Percentiles rank a stretch among this genome's conserved stretches.
phyloP scores from a whole-genome alignment of 1,140 invertebrate species.

The Drosophila chauvacae region DNA sequence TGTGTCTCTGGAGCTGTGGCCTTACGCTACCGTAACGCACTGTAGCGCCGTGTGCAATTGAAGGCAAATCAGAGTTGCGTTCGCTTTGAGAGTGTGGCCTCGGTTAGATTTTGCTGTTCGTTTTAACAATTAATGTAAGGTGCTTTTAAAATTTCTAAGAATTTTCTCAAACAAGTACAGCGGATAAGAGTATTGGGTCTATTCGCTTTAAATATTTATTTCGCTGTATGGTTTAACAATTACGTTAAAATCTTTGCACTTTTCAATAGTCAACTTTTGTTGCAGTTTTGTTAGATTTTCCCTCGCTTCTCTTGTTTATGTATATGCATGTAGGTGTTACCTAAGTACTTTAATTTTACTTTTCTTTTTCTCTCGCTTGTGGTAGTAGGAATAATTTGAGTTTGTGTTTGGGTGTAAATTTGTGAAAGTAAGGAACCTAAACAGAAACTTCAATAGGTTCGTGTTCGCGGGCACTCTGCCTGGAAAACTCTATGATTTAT shows the following conservation, averaged over 20 bases:
- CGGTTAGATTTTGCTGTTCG: constrained; percentile 15
- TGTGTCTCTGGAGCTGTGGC: constrained; percentile 17
- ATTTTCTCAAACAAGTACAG: constrained; percentile 76
- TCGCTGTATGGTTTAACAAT: constrained; percentile 83
- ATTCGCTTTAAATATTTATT: constrained; percentile 53
- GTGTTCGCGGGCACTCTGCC: constrained; percentile 50
- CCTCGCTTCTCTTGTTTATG: constrained; percentile 31
- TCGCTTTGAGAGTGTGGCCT: constrained; percentile 18
- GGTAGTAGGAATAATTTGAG: constrained; percentile 46
- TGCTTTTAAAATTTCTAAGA: constrained; percentile 73
- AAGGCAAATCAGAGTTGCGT: constrained; percentile 32
- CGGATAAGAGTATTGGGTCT: constrained; percentile 47
- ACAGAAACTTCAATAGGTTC: constrained; percentile 49
- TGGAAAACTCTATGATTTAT: constrained; percentile 73
- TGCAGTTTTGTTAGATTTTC: constrained; percentile 66
- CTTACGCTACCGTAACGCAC: constrained; percentile 34
- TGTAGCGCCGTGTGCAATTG: background rate
- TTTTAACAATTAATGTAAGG: constrained; percentile 66
- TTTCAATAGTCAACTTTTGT: constrained; percentile 81
- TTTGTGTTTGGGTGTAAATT: background rate
- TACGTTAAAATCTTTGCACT: constrained; percentile 81
- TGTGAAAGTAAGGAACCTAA: constrained; percentile 30
- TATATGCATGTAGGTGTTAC: constrained; percentile 42
- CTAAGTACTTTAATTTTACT: constrained; percentile 27
- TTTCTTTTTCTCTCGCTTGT: constrained; percentile 16